Evolutionary conservation across 2,888 invertebrate species (phyloP).

Genomic region (Nyleta sp.): DNA sequence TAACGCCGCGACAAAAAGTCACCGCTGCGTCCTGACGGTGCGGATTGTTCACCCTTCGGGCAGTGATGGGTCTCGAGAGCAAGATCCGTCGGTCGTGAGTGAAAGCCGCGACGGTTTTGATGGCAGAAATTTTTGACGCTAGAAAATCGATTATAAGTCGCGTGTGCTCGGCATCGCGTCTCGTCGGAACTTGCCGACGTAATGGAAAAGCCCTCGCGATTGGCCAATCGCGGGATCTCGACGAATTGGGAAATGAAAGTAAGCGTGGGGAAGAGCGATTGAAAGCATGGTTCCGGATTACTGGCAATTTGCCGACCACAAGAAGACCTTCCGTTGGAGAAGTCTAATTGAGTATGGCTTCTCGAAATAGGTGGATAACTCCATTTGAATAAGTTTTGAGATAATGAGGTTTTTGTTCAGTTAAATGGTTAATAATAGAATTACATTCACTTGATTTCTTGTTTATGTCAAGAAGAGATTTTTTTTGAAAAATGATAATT

Average conservation of each 20-base stretch:
- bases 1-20: neutral
- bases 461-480: no score
- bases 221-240: conserved; percentile 37
- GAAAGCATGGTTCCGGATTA: neutral
- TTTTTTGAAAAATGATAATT: no score
- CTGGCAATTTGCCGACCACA: neutral
- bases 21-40: conserved; percentile 21
- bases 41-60: conserved; percentile 20
- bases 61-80: neutral
- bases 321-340: neutral
- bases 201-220: conserved; percentile 35
- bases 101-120: no score
- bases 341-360: no score
- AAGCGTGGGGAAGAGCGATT: conserved; percentile 15
- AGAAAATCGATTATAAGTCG: conserved; percentile 26
- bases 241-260: conserved; percentile 35
- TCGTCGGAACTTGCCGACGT: conserved; percentile 23
- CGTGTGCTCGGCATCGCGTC: conserved; percentile 10
- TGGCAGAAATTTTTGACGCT: no score
- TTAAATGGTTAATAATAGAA: no score
- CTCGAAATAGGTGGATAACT: no score
- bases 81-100: no score
- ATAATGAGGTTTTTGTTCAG: no score
- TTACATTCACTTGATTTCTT: no score
- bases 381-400: no score